phyloP scores from a whole-genome alignment of 2,797 vertebrate species.

The Sarcoramphus papa region DNA sequence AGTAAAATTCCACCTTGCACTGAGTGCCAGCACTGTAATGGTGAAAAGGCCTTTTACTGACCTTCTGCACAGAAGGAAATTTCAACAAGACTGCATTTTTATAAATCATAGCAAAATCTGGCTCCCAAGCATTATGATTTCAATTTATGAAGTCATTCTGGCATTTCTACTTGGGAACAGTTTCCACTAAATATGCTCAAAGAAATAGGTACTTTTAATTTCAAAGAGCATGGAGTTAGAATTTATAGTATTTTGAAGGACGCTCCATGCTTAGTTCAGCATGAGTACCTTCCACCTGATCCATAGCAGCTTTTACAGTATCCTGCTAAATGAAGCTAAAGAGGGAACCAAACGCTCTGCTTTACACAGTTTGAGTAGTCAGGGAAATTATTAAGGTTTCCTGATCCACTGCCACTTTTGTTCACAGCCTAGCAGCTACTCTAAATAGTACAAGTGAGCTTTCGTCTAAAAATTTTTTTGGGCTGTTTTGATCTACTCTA shows the following conservation, averaged over 20 bases:
- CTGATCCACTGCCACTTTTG: neutral
- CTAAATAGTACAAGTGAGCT: neutral
- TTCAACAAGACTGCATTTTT: neutral
- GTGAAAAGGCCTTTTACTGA: neutral
- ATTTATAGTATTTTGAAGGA: neutral
- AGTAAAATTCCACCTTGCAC: neutral
- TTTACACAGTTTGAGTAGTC: neutral
- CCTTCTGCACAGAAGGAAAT: neutral
- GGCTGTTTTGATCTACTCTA: neutral
- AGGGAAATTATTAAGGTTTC: neutral
- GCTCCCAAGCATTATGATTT: neutral
- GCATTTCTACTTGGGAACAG: neutral
- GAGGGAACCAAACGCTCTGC: neutral
- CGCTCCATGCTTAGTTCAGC: neutral
- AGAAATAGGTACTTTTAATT: neutral
- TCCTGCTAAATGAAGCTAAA: neutral
- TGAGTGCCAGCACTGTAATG: neutral
- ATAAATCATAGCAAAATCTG: conserved; percentile 31
- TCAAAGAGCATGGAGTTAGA: neutral
- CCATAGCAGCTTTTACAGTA: neutral
- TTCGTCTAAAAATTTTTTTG: neutral
- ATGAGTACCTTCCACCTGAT: neutral
- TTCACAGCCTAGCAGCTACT: neutral
- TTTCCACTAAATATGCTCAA: neutral
- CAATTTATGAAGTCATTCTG: neutral